phyloP scores from a whole-genome alignment of 2,113 vertebrate genomes.

The Engystomops pustulosus region DNA sequence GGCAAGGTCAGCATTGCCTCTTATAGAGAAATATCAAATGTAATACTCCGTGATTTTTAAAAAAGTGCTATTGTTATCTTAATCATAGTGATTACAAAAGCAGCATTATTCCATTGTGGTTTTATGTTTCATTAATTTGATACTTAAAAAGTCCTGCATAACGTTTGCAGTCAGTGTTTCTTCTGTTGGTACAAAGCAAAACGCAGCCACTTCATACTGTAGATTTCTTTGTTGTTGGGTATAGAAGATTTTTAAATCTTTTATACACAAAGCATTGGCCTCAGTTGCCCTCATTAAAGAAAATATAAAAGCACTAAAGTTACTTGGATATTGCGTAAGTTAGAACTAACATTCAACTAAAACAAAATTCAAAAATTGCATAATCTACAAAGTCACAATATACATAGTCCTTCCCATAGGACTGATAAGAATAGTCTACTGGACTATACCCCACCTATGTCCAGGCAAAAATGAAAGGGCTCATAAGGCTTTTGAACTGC shows the following conservation, averaged over 20 bases:
- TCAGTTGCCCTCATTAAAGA: not conserved
- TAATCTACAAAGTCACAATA: not conserved
- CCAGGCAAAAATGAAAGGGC: no score
- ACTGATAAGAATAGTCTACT: no score
- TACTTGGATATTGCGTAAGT: not conserved
- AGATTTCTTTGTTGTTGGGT: constrained; percentile 15
- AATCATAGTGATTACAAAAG: constrained; percentile 36
- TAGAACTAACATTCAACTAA: not conserved
- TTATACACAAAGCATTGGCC: not conserved
- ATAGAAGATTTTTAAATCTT: not conserved
- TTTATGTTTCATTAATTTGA: constrained; percentile 44
- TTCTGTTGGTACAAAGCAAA: constrained; percentile 22
- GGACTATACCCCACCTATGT: no score
- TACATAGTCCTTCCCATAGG: not conserved
- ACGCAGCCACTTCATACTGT: not conserved
- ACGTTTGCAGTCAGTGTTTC: constrained; percentile 36
- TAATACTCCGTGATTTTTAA: constrained; percentile 32
- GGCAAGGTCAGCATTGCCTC: constrained; percentile 23
- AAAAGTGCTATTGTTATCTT: constrained; percentile 43
- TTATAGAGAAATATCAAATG: constrained; percentile 36
- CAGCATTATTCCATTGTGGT: constrained; percentile 43
- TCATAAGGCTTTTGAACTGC: no score
- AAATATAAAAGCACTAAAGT: not conserved
- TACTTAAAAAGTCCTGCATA: constrained; percentile 41
- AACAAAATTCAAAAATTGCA: not conserved